Percentiles rank a stretch among this genome's conserved stretches.
These are phyloP conservation scores for Catagonus wagneri DNA, from an alignment of 2,113 vertebrate species.

Conservation along the genomic window DNA sequence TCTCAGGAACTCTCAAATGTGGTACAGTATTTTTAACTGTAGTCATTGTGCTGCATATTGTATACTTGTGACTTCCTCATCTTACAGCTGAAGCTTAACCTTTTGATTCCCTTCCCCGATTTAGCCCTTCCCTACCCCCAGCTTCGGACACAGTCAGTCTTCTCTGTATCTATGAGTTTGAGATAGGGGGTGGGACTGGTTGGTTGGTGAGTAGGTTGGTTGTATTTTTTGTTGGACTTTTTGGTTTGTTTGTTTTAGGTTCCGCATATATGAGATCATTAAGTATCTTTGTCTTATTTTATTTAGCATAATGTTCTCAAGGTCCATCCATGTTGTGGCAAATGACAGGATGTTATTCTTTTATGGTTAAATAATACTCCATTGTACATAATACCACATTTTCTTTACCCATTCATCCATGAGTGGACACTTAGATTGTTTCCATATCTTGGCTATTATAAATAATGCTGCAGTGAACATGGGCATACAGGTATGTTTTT, in stretches of 20 bases:
- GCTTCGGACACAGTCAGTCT: not conserved
- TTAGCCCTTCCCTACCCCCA: not conserved
- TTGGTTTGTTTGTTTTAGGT: not conserved
- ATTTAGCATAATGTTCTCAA: not conserved
- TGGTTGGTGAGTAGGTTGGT: not conserved
- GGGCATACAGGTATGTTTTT: not conserved
- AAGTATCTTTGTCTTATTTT: not conserved
- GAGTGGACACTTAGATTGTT: not conserved
- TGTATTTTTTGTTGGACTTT: not conserved
- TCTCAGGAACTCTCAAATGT: not conserved
- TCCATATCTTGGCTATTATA: not conserved
- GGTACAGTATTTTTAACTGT: not conserved
- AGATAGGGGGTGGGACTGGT: not conserved
- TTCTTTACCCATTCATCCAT: not conserved
- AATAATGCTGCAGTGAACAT: not conserved
- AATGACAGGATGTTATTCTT: not conserved
- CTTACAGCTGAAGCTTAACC: not conserved
- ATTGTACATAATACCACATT: not conserved
- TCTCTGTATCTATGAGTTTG: not conserved
- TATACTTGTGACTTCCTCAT: not conserved
- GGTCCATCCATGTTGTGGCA: not conserved
- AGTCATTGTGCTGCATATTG: not conserved
- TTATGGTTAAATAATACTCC: not conserved
- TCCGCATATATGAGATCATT: not conserved
- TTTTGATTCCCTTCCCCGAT: not conserved